Evolutionary conservation across 2,113 vertebrate species (phyloP).

Genomic region (Rhinopomastus cyanomelas): DNA sequence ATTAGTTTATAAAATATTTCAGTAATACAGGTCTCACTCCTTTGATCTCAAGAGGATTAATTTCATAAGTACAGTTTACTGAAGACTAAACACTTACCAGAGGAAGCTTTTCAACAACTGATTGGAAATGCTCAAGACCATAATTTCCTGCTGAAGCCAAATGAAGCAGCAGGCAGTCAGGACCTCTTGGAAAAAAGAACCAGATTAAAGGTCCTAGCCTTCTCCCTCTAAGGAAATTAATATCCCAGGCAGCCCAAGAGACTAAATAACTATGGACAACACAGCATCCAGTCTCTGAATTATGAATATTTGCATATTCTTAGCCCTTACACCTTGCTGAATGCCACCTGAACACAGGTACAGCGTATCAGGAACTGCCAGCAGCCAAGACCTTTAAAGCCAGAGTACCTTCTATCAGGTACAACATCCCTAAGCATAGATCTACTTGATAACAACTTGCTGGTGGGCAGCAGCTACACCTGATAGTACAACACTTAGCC

Average conservation of each 20-base stretch:
- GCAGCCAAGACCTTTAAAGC: background rate
- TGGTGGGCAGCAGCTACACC: rapidly evolving
- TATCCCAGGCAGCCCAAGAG: background rate
- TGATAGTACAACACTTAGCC: rapidly evolving
- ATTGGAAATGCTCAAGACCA: constrained; percentile 1
- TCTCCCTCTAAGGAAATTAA: background rate
- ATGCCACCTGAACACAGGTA: background rate
- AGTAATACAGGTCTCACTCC: constrained; percentile 5
- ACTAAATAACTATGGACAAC: background rate
- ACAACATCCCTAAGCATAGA: background rate
- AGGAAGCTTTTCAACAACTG: background rate
- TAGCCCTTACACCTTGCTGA: background rate
- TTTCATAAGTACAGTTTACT: background rate
- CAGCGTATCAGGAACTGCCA: background rate
- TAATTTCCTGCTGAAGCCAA: background rate
- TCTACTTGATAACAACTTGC: background rate
- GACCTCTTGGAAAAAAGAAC: background rate
- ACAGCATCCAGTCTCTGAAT: background rate
- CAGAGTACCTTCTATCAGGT: background rate
- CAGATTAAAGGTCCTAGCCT: constrained; percentile 7
- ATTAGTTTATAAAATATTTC: constrained; percentile 29
- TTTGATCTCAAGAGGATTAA: constrained; percentile 18
- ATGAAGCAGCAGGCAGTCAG: background rate
- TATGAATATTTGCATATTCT: rapidly evolving
- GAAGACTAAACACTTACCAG: constrained; percentile 28